Evolutionary conservation across 2,113 vertebrate species (phyloP).

Genomic region (Sarotherodon lohbergeri): DNA sequence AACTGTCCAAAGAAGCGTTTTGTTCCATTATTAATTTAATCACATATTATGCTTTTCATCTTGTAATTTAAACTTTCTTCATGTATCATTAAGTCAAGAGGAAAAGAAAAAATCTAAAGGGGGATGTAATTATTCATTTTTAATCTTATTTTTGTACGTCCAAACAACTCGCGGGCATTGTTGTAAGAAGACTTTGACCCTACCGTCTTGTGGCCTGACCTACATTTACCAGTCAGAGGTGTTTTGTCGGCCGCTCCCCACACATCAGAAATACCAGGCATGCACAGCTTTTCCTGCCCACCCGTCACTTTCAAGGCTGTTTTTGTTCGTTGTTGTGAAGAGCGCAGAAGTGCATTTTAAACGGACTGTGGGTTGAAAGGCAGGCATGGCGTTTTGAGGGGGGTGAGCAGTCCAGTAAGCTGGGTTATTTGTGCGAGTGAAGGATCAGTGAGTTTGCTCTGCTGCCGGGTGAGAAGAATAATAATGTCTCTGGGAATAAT

Average conservation of each 20-base stretch:
- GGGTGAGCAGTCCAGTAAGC: not conserved
- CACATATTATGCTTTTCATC: fast-evolving
- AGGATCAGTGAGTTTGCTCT: slow-evolving; percentile 15
- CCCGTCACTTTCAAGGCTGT: slow-evolving; percentile 16
- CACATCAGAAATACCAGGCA: slow-evolving; percentile 8
- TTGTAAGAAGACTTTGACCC: not conserved
- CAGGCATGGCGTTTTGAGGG: not conserved
- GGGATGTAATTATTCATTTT: fast-evolving
- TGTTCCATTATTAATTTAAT: not conserved
- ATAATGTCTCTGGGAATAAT: slow-evolving; percentile 49
- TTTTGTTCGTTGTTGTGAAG: slow-evolving; percentile 30
- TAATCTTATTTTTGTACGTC: not conserved
- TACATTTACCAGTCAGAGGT: slow-evolving; percentile 6
- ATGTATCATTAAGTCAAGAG: not conserved
- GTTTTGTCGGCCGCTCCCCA: not conserved
- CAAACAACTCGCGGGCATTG: not conserved
- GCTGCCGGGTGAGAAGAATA: slow-evolving; percentile 43
- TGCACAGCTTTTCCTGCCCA: slow-evolving; percentile 18
- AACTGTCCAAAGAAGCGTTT: not conserved
- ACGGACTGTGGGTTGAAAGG: slow-evolving; percentile 21
- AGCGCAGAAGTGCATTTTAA: slow-evolving; percentile 33
- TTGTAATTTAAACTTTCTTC: not conserved
- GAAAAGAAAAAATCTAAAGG: not conserved
- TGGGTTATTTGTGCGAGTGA: slow-evolving; percentile 39
- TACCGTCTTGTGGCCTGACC: not conserved